Base-by-base conservation (phyloP, 2,113 vertebrate species). In the Podarcis muralis region DNA sequence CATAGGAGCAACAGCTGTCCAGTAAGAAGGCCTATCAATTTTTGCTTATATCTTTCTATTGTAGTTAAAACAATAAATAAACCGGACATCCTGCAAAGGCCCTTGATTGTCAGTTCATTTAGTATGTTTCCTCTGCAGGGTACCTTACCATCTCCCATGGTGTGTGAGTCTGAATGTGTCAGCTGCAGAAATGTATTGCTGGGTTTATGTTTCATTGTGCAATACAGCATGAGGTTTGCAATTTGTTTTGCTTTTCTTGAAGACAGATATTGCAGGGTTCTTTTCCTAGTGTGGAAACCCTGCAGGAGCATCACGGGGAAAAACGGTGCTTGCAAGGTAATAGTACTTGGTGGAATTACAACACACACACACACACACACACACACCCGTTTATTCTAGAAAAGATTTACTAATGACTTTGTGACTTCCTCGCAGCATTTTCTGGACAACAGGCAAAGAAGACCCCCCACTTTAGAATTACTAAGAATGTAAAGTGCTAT, bases 1-100 rank as follows among this genome's bases (percentile, higher is more conserved):
- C 84, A 43, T 87, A 78, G 87, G 93, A 90, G 88, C 89, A 93
- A 93, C 93, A 96, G 85, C 89, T 92, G 91, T 85, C 3, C 72
- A 85, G 57, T 37, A 81, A 86, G 86, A 91, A 83, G 68, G 40
- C 8, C 53, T 85, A 72, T 59, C 87, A 92, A 91, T 81, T 80
- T n/a, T 92, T 95, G 88, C 93, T 87, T 87, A 59, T 81, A 65
- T 91, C 92, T 75, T 89, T 93, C 79, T 72, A 48, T 27, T n/a
- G 20, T 40, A 72, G 53, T 37, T 93, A 89, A 88, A 88, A 91
- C 65, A 76, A 85, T 80, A 11, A 89, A 87, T 93, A 88, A 92
- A 87, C 35, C 0, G 0, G 2, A 85, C 68, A n/a, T 93, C 77
- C 92, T 89, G 71, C 87, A 93, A 93, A 92, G 91, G 69, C 65